These are phyloP conservation scores for Oryzias javanicus DNA, from an alignment of 2,113 vertebrate genomes.

Conservation along the genomic window DNA sequence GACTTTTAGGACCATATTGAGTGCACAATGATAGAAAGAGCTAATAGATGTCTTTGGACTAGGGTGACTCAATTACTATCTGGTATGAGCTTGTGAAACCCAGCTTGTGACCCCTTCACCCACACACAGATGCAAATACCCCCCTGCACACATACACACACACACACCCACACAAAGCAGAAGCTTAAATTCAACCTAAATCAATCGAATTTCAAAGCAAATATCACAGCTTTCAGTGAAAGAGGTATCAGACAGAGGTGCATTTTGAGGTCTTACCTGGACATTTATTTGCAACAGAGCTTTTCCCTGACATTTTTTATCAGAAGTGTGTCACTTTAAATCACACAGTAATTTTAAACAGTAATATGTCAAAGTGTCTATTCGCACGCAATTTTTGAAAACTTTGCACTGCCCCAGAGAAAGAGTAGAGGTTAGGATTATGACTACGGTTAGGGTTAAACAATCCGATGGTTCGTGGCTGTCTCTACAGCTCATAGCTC, in stretches of 20 bases:
- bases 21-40: slow-evolving; percentile 48
- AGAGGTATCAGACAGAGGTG: slow-evolving; percentile 41
- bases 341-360: no score
- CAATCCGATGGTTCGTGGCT: no score
- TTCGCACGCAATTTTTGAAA: no score
- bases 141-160: no score
- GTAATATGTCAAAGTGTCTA: no score
- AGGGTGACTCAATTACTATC: slow-evolving; percentile 65
- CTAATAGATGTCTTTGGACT: slow-evolving; percentile 65
- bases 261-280: slow-evolving; percentile 43
- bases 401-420: no score
- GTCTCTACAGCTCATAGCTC: no score
- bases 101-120: slow-evolving; percentile 31
- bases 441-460: no score
- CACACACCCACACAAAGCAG: slow-evolving; percentile 16
- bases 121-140: slow-evolving; percentile 7
- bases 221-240: slow-evolving; percentile 60
- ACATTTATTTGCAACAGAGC: slow-evolving; percentile 47
- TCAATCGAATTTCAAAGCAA: slow-evolving; percentile 44
- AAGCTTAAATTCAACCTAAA: slow-evolving; percentile 39
- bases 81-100: slow-evolving; percentile 52
- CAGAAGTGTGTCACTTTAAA: slow-evolving; percentile 40
- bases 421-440: no score
- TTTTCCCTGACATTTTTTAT: slow-evolving; percentile 51
- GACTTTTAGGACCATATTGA: slow-evolving; percentile 47